A percentile compares a stretch with the other conserved stretches of the same genome.
Conservation (phyloP, 2,888 invertebrate species). For the Heliconius aoede region DNA sequence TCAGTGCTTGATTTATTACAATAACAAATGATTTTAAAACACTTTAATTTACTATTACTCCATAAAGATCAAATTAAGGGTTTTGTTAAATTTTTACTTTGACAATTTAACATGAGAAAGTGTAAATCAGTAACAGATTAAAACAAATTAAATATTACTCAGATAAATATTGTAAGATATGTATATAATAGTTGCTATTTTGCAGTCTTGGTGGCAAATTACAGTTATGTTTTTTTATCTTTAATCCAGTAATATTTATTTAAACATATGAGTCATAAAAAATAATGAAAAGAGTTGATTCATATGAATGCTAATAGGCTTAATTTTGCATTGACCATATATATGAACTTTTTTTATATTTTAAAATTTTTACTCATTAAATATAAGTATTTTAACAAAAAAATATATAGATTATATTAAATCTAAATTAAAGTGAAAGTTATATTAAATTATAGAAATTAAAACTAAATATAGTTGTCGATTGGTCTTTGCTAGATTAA, state of each 20-base stretch:
- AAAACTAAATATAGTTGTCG: slow-evolving; percentile 19
- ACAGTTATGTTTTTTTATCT: not conserved
- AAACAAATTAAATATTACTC: not conserved
- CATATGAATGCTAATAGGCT: not conserved
- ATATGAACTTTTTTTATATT: too few relatives aligned
- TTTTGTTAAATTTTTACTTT: not conserved
- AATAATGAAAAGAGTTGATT: not conserved
- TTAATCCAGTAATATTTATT: not conserved
- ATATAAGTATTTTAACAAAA: not conserved
- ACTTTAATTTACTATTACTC: slow-evolving; percentile 3
- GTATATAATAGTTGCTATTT: slow-evolving; percentile 14
- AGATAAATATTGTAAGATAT: not conserved
- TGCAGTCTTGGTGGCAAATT: not conserved
- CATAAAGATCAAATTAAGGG: not conserved
- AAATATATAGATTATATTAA: not conserved
- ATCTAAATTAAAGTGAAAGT: not conserved
- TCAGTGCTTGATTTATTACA: slow-evolving; percentile 14
- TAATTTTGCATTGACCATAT: not conserved
- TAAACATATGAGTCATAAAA: not conserved
- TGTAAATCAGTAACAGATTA: not conserved
- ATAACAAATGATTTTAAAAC: slow-evolving; percentile 5
- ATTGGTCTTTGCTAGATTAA: slow-evolving; percentile 15
- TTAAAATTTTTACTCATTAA: not conserved
- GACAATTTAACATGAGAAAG: not conserved
- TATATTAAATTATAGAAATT: not conserved